Percentiles rank a stretch among this genome's conserved stretches.
phyloP scores from a whole-genome alignment of 23 tunicate genomes.

The Styela plicata region DNA sequence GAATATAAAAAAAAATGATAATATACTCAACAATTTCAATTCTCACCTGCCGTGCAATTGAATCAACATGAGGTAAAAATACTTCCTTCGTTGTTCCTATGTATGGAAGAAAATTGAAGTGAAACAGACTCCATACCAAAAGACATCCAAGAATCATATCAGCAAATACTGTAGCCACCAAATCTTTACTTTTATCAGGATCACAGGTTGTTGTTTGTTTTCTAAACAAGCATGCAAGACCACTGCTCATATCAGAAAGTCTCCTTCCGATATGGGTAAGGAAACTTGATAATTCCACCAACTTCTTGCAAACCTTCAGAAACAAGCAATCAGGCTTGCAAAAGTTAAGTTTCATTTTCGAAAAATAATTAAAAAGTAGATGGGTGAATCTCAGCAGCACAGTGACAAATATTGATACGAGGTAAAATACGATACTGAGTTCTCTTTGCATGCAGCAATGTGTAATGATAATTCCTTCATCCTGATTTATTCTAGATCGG shows the following conservation, averaged over 20 bases:
- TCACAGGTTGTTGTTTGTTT: neutral
- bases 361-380: neutral
- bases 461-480: neutral
- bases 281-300: slow-evolving; percentile 9
- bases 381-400: neutral
- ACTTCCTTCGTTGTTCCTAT: neutral
- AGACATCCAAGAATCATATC: slow-evolving; percentile 4
- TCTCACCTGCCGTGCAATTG: slow-evolving; percentile 26
- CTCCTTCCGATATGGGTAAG: slow-evolving; percentile 7
- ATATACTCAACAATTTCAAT: no score
- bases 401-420: neutral
- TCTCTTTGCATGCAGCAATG: slow-evolving; percentile 29
- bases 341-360: neutral
- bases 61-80: slow-evolving; percentile 10
- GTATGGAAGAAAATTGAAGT: neutral
- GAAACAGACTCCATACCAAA: neutral
- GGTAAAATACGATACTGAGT: slow-evolving; percentile 1
- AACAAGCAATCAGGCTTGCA: neutral
- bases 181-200: neutral
- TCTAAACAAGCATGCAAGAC: neutral
- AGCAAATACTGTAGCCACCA: slow-evolving; percentile 4
- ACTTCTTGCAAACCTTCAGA: neutral
- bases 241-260: neutral
- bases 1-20: no score
- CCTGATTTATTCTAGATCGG: neutral